Evolutionary conservation across 1,140 invertebrate species (phyloP), one percentile per base, ranked within the genome.

Genomic region (Pogonomyrmex barbatus): DNA sequence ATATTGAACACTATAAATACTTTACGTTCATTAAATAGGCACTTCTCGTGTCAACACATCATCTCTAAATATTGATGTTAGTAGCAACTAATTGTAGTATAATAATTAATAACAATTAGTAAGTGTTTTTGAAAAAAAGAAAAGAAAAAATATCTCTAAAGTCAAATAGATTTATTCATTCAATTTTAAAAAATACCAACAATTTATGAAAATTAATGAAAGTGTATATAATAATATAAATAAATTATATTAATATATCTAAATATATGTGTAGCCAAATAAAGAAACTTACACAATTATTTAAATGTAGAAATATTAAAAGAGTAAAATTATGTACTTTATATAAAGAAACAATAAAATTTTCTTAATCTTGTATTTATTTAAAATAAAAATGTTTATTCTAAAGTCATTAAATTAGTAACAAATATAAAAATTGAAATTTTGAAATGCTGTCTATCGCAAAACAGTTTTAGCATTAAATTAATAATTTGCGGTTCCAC

Each of bases 101-200:
- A 75, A 30, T 42, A 75, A 24, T 14, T 76, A 60, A 60, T 9
- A 76, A 76, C 60, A 10, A 30, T 60, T 10, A 75, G 2, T 9
- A 5, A 58, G n/a, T 30, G 9, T 56, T 56, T 36, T 58, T 1
- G 24, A 24, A 24, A 24, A 24, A 24, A 24, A 24, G 24, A 24
- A 24, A 24, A 24, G 24, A 52, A 52, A 4, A 71, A 42, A 5
- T 14, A 24, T 42, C 6, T 42, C 5, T 58, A 42, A 54, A 17
- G 0, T 30, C 36, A 42, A 39, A 10, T 33, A 30, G 2, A 39
- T 36, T 24, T 5, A n/a, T 73, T 12, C n/a, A 1, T 14, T 14
- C 47, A 47, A 30, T 54, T 2, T 36, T 33, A 50, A 4, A 70
- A 52, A 50, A 70, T 50, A 70, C 0, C 5, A 2, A 42, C 1